Evolutionary conservation across 2,888 invertebrate species (phyloP).

Genomic region (Ecliptopera silaceata): DNA sequence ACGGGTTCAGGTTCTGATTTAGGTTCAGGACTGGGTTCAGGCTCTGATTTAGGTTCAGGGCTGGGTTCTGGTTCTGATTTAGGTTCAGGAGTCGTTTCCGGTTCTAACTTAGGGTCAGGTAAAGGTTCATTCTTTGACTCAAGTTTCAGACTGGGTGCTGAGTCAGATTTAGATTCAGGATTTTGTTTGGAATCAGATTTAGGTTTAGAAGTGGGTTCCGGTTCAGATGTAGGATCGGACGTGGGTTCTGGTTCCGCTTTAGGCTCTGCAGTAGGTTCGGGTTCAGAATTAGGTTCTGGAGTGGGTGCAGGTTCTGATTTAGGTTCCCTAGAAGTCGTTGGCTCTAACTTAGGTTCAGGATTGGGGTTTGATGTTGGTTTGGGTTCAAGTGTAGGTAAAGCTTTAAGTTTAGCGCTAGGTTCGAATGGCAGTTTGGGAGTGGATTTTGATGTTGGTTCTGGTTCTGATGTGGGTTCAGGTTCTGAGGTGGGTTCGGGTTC

Average conservation of each 20-base stretch:
- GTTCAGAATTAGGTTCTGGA: conserved; percentile 60
- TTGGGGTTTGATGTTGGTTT: conserved; percentile 59
- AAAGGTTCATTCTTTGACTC: conserved; percentile 43
- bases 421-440: no score
- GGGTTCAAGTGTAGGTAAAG: conserved; percentile 53
- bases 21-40: conserved; percentile 44
- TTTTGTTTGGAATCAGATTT: conserved; percentile 34
- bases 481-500: conserved; percentile 2
- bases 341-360: conserved; percentile 17
- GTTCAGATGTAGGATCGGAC: conserved; percentile 56
- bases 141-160: conserved; percentile 40
- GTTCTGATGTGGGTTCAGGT: conserved; percentile 37
- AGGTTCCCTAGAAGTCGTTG: conserved; percentile 22
- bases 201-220: conserved; percentile 56
- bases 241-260: conserved; percentile 46
- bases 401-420: conserved; percentile 53
- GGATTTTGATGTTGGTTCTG: conserved; percentile 59
- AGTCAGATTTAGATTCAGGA: conserved; percentile 38
- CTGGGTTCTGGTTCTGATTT: conserved; percentile 44
- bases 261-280: conserved; percentile 50
- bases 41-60: conserved; percentile 56
- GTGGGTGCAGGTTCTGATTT: conserved; percentile 19
- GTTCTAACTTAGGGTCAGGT: conserved; percentile 54
- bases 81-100: conserved; percentile 50
- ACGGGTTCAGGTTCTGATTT: conserved; percentile 45